Evolutionary conservation across 2,888 invertebrate species (phyloP), one percentile per base, ranked within the genome.

Genomic region (Drosophila robusta): DNA sequence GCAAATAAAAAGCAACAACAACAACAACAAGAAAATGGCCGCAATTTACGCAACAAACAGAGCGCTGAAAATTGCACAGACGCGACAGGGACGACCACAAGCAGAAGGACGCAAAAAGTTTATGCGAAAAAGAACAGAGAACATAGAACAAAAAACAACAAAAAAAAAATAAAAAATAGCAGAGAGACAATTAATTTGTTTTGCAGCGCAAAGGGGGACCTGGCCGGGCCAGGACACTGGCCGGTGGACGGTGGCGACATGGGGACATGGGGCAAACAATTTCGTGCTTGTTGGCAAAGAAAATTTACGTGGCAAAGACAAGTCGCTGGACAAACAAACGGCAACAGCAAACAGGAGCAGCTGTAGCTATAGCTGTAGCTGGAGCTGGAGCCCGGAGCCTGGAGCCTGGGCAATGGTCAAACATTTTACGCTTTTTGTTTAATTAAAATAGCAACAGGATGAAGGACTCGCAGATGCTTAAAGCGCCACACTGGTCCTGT

Each of bases 381-480:
- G 29, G 22, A 49, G n/a, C 39, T 50, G 41, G 39, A 39, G 32
- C 24, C n/a, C 5, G 18, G 18, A 18, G 18, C 18, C 29, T 39
- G 62, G 50, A 42, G 55, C 42, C 26, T 36, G 65, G 50, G 18
- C 55, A 69, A 76, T 86, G 88, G 86, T 72, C 88, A 83, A 88
- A 80, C 86, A 88, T 88, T 83, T 88, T 70, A 83, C 87, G 83
- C 87, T 88, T 83, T 88, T 83, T 86, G 88, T 88, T 86, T 83
- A 83, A 83, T 83, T 83, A 83, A 83, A 83, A 86, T 77, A 71
- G 87, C 87, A 86, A 68, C 68, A 75, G 82, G 34, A 44, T 29
- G 24, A 24, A 41, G 14, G 34, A 26, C 4, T n/a, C 14, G 11
- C 29, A 29, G 29, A 9, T 49, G 39, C 65, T 67, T 50, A 44